A percentile compares a stretch with the other conserved stretches of the same genome.
phyloP scores from a whole-genome alignment of 2,888 invertebrate genomes.

The Tanytarsus gracilentus region DNA sequence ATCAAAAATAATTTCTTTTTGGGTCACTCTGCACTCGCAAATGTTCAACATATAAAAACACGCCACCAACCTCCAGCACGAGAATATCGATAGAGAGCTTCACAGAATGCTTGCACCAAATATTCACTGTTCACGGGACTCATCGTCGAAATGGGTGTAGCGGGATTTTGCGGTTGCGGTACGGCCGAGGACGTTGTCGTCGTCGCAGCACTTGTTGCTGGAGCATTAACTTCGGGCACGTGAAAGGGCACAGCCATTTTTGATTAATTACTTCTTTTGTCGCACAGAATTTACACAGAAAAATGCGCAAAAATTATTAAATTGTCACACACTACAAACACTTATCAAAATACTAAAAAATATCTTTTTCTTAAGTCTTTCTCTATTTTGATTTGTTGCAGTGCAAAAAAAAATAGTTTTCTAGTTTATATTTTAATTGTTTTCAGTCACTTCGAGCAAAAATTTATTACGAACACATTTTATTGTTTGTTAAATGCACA shows the following conservation, averaged over 20 bases:
- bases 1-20: conserved; percentile 8
- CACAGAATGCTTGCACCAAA: conserved; percentile 41
- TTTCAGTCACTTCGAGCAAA: conserved; percentile 17
- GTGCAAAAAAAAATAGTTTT: conserved; percentile 1
- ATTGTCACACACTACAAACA: background rate
- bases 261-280: conserved; percentile 9
- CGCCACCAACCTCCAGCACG: conserved; percentile 27
- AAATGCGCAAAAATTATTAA: background rate
- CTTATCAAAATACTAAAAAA: conserved; percentile 22
- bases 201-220: conserved; percentile 35
- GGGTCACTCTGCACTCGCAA: conserved; percentile 2
- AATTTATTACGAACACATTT: background rate
- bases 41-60: conserved; percentile 25
- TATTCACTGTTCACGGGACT: conserved; percentile 37
- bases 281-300: conserved; percentile 16
- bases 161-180: conserved; percentile 7
- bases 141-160: conserved; percentile 8
- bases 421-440: conserved; percentile 15
- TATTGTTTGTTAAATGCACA: conserved; percentile 19
- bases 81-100: conserved; percentile 37
- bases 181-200: background rate
- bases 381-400: background rate
- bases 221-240: conserved; percentile 41
- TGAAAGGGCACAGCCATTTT: conserved; percentile 44
- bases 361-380: conserved; percentile 18